Evolutionary conservation across 2,797 vertebrate species (phyloP), one percentile per base, ranked within the genome.

Genomic region (Helarctos malayanus): DNA sequence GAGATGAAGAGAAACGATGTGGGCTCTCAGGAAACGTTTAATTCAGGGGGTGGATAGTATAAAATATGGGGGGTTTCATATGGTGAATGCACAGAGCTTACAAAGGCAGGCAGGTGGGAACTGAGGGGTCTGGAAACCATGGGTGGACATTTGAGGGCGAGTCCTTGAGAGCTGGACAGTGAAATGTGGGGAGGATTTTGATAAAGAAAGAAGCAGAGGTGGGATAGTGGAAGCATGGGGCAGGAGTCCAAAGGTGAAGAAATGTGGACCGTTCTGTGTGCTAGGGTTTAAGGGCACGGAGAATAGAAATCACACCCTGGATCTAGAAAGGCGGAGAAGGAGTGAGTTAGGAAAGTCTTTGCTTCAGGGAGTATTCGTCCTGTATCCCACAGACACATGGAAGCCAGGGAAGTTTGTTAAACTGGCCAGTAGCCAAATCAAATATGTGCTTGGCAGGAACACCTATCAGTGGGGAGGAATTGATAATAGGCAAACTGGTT

Each of bases 11-110:
- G 32, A 90, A 94, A 68, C 52, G 18, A 56, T 41, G 12, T 45
- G 25, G 69, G 23, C 38, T 92, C 57, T 88, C 56, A 29, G 35
- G 49, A 97, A 96, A 80, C 49, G 59, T 59, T 89, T 89, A 89
- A n/a, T 29, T 91, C 47, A 35, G 23, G 32, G 56, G 8, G 12
- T 49, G 15, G 41, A 32, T 27, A 7, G 2, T 69, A 32, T 35
- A 88, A 90, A 87, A 78, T n/a, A 16, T 2, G 81, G 27, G 52
- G 19, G 21, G 29, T 78, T 83, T 57, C 38, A 56, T 49, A 73
- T n/a, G 38, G 29, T 23, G 15, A 69, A 57, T 61, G 71, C 49
- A 7, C 59, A 76, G 49, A 91, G 54, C 54, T 87, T 76, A 23
- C 32, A 76, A 73, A 78, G 7, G 35, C 73, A 32, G 76, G n/a